A percentile compares a stretch with the other conserved stretches of the same genome.
These are phyloP conservation scores for Coronaproctus castanopsis DNA, from an alignment of 2,888 invertebrate genomes.

Conservation along the genomic window DNA sequence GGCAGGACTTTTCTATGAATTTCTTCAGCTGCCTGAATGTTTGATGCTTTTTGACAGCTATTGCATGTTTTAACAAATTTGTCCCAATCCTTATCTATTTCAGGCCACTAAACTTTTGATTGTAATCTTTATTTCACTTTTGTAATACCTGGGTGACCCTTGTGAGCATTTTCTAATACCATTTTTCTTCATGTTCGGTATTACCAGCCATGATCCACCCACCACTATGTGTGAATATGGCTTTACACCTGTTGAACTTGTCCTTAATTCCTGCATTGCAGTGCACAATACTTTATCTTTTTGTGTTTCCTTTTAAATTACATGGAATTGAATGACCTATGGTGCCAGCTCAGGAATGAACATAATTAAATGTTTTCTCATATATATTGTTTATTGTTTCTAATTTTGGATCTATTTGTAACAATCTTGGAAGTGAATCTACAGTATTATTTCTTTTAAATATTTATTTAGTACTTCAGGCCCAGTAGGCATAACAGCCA, in stretches of 20 bases:
- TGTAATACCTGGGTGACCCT: conserved; percentile 12
- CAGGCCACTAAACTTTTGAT: too few species aligned
- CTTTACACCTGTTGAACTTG: not conserved
- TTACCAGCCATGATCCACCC: not conserved
- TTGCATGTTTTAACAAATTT: not conserved
- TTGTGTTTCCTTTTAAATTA: not conserved
- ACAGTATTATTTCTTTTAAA: conserved; percentile 1
- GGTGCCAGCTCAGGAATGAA: not conserved
- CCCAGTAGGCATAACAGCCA: not conserved
- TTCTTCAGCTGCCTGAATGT: not conserved
- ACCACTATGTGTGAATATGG: not conserved
- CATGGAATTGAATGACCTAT: not conserved
- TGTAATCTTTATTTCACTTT: conserved; percentile 6
- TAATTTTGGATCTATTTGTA: not conserved
- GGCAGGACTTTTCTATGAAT: not conserved
- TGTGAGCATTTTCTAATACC: conserved; percentile 9
- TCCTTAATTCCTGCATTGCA: not conserved
- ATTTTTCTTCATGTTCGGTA: not conserved
- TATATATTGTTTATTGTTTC: not conserved
- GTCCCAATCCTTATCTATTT: not conserved
- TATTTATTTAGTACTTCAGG: not conserved
- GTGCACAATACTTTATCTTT: not conserved
- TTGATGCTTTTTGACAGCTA: not conserved
- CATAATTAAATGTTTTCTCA: conserved; percentile 1
- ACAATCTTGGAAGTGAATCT: not conserved